Conservation (phyloP, 2,888 invertebrate species). For the Pollenia labialis region DNA sequence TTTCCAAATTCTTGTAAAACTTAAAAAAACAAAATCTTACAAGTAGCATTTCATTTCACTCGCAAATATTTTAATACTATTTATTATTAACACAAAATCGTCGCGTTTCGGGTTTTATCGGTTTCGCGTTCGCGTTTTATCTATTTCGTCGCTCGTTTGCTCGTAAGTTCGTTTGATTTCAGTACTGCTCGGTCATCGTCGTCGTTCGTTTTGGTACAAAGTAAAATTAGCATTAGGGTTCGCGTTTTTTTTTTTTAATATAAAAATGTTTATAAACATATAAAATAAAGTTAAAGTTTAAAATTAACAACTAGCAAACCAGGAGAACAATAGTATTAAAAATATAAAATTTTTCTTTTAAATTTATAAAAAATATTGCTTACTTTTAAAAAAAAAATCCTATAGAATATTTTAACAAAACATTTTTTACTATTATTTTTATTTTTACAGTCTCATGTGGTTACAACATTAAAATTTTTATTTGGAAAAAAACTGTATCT, state of each 20-base stretch:
- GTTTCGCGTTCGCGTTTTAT: slow-evolving; percentile 81
- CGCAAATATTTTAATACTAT: slow-evolving; percentile 68
- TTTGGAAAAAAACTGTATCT: neutral
- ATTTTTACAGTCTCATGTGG: slow-evolving; percentile 36
- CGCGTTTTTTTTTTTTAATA: slow-evolving; percentile 68
- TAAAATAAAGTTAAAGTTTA: slow-evolving; percentile 52
- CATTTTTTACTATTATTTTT: slow-evolving; percentile 33
- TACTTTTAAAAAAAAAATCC: slow-evolving; percentile 56
- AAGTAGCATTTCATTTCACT: slow-evolving; percentile 15
- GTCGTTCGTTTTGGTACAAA: slow-evolving; percentile 69
- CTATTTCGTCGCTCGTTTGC: slow-evolving; percentile 81
- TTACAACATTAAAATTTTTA: slow-evolving; percentile 44
- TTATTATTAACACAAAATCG: slow-evolving; percentile 68
- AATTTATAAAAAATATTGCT: slow-evolving; percentile 50
- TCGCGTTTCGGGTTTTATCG: slow-evolving; percentile 82
- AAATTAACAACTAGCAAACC: slow-evolving; percentile 40
- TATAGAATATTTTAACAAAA: slow-evolving; percentile 70
- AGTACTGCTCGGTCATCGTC: slow-evolving; percentile 71
- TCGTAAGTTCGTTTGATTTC: slow-evolving; percentile 73
- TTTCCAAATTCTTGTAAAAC: neutral
- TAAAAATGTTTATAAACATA: slow-evolving; percentile 63
- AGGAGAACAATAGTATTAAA: slow-evolving; percentile 73
- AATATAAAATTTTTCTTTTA: slow-evolving; percentile 43
- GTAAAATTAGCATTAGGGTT: slow-evolving; percentile 64
- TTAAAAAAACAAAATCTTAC: neutral